Conservation (phyloP, 2,797 vertebrate species). For the Bucorvus abyssinicus region DNA sequence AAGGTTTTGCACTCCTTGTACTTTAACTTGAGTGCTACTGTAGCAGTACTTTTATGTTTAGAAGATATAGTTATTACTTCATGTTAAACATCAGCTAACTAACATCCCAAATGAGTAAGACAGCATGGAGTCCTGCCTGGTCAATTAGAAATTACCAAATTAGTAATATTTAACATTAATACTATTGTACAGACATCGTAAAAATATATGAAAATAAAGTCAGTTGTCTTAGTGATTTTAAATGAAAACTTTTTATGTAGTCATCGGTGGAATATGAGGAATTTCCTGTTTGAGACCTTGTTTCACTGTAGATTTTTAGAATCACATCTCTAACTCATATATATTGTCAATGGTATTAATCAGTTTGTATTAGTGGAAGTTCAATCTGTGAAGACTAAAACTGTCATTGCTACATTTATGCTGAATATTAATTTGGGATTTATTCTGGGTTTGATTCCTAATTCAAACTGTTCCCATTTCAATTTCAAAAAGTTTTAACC, state of each 20-base stretch:
- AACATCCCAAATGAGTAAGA: background rate
- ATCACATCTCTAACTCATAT: background rate
- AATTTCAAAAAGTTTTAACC: background rate
- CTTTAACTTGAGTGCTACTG: background rate
- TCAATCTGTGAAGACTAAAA: background rate
- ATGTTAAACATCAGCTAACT: background rate
- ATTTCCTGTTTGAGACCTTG: background rate
- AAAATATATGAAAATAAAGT: background rate
- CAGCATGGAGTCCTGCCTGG: background rate
- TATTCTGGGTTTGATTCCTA: background rate
- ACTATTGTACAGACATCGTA: background rate
- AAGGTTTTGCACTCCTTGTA: background rate
- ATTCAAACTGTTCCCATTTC: background rate
- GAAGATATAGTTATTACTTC: slow-evolving; percentile 3
- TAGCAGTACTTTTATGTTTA: background rate
- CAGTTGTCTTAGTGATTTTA: background rate
- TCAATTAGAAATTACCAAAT: background rate
- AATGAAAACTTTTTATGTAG: background rate
- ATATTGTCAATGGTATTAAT: background rate
- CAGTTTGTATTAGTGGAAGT: background rate
- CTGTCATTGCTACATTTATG: background rate
- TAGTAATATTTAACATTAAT: background rate
- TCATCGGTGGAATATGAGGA: background rate
- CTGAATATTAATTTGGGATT: background rate
- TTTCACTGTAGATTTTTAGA: background rate